Percentiles rank a stretch among this genome's conserved stretches.
Evolutionary conservation across 2,888 invertebrate genomes (phyloP).

Genomic region (Adelphocoris suturalis): DNA sequence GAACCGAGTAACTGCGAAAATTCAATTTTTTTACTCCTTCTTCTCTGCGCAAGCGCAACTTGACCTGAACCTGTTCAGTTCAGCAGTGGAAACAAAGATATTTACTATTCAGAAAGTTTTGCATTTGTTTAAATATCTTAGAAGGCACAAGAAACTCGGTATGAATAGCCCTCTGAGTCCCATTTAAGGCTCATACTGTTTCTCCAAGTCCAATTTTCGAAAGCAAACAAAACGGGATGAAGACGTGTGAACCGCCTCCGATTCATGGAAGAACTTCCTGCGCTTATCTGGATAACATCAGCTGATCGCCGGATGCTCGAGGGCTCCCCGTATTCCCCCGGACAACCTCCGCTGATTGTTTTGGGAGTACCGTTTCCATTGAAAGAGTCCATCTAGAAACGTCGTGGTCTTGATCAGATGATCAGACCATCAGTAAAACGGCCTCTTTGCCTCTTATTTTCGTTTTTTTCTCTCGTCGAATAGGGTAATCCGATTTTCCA

Average conservation of each 20-base stretch:
- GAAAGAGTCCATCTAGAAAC: slow-evolving; percentile 37
- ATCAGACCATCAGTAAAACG: slow-evolving; percentile 38
- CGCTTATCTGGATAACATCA: slow-evolving; percentile 42
- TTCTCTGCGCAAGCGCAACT: too few species aligned
- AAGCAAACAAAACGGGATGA: slow-evolving; percentile 48
- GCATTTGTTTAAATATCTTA: too few species aligned
- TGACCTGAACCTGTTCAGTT: too few species aligned
- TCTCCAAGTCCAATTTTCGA: background rate
- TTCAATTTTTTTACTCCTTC: too few species aligned
- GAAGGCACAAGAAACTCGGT: too few species aligned
- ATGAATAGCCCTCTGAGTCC: too few species aligned
- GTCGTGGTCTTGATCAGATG: slow-evolving; percentile 57
- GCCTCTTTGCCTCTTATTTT: slow-evolving; percentile 34
- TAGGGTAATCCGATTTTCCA: background rate
- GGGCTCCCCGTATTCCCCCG: slow-evolving; percentile 62
- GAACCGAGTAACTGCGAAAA: too few species aligned
- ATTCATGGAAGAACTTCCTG: slow-evolving; percentile 22
- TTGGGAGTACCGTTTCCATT: slow-evolving; percentile 55
- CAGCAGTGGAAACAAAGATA: too few species aligned
- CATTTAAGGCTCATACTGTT: too few species aligned
- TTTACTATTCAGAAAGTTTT: too few species aligned
- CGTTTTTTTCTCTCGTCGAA: background rate
- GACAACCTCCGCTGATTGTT: slow-evolving; percentile 65
- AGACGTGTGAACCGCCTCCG: slow-evolving; percentile 48
- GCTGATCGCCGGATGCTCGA: slow-evolving; percentile 53